Evolutionary conservation across 35 echinoderm and acorn worm species (phyloP).

Genomic region (Ophioderma brevispina): DNA sequence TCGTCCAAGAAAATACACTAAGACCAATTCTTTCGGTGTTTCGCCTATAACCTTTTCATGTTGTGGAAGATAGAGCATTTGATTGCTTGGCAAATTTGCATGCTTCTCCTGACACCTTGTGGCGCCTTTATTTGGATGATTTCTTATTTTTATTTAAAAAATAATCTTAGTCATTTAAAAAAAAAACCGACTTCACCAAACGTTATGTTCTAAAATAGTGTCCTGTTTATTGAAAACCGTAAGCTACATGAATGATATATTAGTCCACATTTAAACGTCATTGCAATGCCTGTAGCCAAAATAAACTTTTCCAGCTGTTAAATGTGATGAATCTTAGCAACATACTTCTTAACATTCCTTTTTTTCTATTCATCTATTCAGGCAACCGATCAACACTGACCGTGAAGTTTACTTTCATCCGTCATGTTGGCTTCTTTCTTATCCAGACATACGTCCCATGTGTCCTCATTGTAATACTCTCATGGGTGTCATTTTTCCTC

Average conservation of each 20-base stretch:
- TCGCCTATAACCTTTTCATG: not conserved
- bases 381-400: conserved; percentile 81
- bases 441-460: conserved; percentile 95
- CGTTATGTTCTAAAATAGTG: too few species aligned
- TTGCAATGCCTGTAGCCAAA: too few species aligned
- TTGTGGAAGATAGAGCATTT: not conserved
- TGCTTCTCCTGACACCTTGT: not conserved
- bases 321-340: too few species aligned
- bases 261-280: too few species aligned
- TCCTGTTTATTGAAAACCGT: too few species aligned
- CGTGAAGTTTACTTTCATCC: conserved; percentile 61
- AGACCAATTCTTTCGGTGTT: not conserved
- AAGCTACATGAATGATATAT: too few species aligned
- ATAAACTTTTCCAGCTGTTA: too few species aligned
- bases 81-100: not conserved
- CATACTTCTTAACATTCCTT: too few species aligned
- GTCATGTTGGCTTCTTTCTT: conserved; percentile 84
- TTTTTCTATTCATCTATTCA: conserved; percentile 17
- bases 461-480: conserved; percentile 78
- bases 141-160: too few species aligned
- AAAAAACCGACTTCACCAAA: too few species aligned
- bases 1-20: not conserved
- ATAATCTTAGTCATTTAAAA: too few species aligned
- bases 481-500: conserved; percentile 95
- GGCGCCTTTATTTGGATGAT: too few species aligned